phyloP scores from a whole-genome alignment of 1,140 invertebrate genomes.

The Kradibia gibbosae region DNA sequence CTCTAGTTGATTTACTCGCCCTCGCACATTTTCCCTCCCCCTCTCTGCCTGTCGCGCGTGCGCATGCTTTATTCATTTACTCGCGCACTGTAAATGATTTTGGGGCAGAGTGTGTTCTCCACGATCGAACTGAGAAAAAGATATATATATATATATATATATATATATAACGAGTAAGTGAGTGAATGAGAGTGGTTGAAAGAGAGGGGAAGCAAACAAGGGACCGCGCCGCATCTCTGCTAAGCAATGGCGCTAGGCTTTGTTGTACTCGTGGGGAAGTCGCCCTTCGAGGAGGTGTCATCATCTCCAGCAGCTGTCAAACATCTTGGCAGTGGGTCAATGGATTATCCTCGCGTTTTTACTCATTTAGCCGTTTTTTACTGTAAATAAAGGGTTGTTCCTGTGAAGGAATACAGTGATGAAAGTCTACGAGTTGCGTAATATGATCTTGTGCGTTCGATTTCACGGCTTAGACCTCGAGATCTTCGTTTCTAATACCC shows the following conservation, averaged over 20 bases:
- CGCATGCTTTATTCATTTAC: too few relatives aligned
- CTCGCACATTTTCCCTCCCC: neutral
- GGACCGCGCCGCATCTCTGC: neutral
- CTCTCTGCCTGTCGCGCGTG: neutral
- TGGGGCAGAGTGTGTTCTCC: neutral
- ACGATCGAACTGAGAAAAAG: too few relatives aligned
- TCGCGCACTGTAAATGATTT: neutral
- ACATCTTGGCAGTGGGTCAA: neutral
- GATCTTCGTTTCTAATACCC: too few relatives aligned
- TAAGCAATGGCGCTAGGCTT: neutral
- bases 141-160: too few relatives aligned
- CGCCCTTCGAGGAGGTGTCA: neutral
- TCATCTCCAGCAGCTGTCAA: neutral
- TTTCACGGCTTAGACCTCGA: too few relatives aligned
- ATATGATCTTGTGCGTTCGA: too few relatives aligned
- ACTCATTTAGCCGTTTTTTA: neutral
- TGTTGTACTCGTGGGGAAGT: neutral
- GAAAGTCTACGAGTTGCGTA: neutral
- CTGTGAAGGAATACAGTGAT: too few relatives aligned
- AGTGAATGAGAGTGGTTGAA: neutral
- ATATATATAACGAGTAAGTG: too few relatives aligned
- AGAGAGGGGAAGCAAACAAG: neutral
- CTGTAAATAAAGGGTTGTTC: too few relatives aligned
- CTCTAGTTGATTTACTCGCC: constrained; percentile 12
- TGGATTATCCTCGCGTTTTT: neutral